A percentile compares a stretch with the other conserved stretches of the same genome.
Evolutionary conservation across 1,140 invertebrate species (phyloP).

Genomic region (Apis mellifera): DNA sequence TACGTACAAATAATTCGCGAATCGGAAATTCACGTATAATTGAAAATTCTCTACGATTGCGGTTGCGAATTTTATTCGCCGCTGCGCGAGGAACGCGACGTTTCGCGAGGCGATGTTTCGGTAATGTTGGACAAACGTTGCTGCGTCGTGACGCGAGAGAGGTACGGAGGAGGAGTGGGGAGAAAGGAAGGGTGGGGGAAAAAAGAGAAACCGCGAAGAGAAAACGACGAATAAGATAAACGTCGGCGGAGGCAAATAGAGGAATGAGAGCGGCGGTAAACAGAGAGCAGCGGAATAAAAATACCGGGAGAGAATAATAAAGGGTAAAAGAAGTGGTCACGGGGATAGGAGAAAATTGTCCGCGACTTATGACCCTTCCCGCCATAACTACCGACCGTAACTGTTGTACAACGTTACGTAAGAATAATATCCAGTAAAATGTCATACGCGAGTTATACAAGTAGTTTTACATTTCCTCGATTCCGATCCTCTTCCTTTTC

Average conservation of each 20-base stretch:
- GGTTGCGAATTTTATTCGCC: no score
- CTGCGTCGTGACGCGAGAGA: no score
- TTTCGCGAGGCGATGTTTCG: no score
- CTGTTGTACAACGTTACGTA: conserved; percentile 34
- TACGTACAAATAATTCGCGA: no score
- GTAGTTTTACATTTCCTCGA: neutral
- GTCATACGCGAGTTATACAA: neutral
- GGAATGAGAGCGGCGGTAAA: neutral
- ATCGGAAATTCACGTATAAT: no score
- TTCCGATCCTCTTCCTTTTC: neutral
- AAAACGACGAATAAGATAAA: conserved; percentile 22
- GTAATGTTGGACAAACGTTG: no score
- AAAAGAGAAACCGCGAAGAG: no score
- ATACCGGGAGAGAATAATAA: conserved; percentile 20
- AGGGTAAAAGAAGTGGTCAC: conserved; percentile 26
- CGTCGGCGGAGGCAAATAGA: neutral
- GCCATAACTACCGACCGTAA: conserved; percentile 19
- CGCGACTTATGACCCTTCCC: conserved; percentile 35
- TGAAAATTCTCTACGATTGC: no score
- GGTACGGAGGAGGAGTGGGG: no score
- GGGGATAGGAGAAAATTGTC: conserved; percentile 28
- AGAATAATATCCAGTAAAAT: conserved; percentile 36
- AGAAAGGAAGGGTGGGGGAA: no score
- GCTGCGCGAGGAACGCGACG: no score
- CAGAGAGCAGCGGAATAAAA: conserved; percentile 23